Evolutionary conservation across 2,113 vertebrate species (phyloP).

Genomic region (Sorex fumeus): DNA sequence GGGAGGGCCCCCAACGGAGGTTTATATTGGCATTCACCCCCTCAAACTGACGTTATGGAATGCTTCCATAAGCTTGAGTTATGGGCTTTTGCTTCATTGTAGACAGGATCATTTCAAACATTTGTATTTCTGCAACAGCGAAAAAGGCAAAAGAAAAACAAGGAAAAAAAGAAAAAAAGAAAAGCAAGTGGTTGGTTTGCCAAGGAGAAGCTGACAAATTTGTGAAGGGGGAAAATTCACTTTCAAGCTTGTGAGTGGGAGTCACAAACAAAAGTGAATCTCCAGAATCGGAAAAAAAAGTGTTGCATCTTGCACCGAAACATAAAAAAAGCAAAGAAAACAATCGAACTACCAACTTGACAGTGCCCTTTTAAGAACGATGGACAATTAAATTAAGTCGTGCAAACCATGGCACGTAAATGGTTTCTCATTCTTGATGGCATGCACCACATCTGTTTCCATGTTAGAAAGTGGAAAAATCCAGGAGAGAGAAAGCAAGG

Average conservation of each 20-base stretch:
- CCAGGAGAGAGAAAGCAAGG: slow-evolving; percentile 91
- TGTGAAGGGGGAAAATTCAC: slow-evolving; percentile 75
- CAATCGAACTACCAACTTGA: slow-evolving; percentile 80
- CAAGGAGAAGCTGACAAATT: slow-evolving; percentile 82
- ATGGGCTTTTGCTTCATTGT: slow-evolving; percentile 71
- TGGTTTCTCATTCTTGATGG: slow-evolving; percentile 85
- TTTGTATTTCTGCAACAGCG: slow-evolving; percentile 83
- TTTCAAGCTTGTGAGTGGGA: slow-evolving; percentile 79
- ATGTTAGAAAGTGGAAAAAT: slow-evolving; percentile 87
- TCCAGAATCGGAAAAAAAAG: slow-evolving; percentile 53
- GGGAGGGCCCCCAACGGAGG: slow-evolving; percentile 60
- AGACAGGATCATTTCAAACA: slow-evolving; percentile 78
- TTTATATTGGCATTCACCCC: slow-evolving; percentile 35
- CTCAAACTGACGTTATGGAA: slow-evolving; percentile 41
- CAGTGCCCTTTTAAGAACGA: slow-evolving; percentile 86
- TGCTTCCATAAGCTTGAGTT: slow-evolving; percentile 34
- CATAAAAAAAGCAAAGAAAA: slow-evolving; percentile 69
- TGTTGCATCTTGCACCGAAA: slow-evolving; percentile 67
- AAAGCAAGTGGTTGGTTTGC: slow-evolving; percentile 75
- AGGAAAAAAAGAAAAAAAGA: slow-evolving; percentile 64
- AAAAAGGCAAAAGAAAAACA: slow-evolving; percentile 81
- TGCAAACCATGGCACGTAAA: slow-evolving; percentile 85
- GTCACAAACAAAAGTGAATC: slow-evolving; percentile 85
- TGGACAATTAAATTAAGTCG: slow-evolving; percentile 85
- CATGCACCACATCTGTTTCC: slow-evolving; percentile 90